Evolutionary conservation across 2,888 invertebrate genomes (phyloP).

Genomic region (Cheiracanthium punctorium): DNA sequence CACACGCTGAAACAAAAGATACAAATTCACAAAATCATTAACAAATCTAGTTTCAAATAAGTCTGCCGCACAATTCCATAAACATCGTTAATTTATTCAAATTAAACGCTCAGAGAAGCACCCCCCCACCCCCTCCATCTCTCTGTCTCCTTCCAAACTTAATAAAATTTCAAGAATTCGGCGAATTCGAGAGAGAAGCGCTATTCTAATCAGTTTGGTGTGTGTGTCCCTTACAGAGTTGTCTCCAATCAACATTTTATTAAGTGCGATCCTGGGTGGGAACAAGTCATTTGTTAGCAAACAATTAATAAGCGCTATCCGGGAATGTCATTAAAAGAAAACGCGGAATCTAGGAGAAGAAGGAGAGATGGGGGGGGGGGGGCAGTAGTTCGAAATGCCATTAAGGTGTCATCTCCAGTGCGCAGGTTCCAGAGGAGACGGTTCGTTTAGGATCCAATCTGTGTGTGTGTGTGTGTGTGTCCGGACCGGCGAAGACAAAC

Average conservation of each 20-base stretch:
- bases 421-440: background rate
- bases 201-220: background rate
- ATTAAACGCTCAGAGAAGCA: too few relatives aligned
- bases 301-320: slow-evolving; percentile 11
- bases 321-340: slow-evolving; percentile 19
- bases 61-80: too few relatives aligned
- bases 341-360: background rate
- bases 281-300: background rate
- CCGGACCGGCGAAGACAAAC: slow-evolving; percentile 27
- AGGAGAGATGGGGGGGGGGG: too few relatives aligned
- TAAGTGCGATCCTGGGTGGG: background rate
- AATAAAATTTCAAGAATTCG: background rate
- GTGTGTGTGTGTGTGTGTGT: background rate
- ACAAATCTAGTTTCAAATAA: too few relatives aligned
- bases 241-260: background rate
- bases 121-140: too few relatives aligned
- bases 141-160: too few relatives aligned
- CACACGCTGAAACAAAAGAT: too few relatives aligned
- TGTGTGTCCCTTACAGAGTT: background rate
- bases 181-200: background rate
- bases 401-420: slow-evolving; percentile 21
- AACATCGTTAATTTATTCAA: too few relatives aligned
- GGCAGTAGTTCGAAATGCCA: background rate
- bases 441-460: slow-evolving; percentile 15
- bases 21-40: too few relatives aligned